Conservation (phyloP, 2,888 invertebrate genomes). For the Apotomis capreana region DNA sequence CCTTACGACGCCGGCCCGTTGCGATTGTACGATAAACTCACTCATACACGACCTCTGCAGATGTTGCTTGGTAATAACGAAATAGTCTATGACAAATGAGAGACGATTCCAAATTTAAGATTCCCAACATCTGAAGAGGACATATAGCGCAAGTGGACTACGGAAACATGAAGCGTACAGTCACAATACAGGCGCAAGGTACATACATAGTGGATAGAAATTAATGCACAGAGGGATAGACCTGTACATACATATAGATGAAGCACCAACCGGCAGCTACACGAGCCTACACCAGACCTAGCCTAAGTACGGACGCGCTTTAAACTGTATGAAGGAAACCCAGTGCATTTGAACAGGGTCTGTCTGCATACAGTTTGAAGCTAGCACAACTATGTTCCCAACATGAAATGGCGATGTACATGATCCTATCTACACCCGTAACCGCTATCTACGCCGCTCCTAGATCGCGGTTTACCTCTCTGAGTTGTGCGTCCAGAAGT, state of each 20-base stretch:
- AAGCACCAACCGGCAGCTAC: conserved; percentile 80
- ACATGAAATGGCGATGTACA: conserved; percentile 71
- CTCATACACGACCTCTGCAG: conserved; percentile 20
- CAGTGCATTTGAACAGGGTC: conserved; percentile 30
- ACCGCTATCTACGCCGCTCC: conserved; percentile 70
- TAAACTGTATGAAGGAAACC: conserved; percentile 45
- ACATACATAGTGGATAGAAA: conserved; percentile 66
- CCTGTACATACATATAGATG: conserved; percentile 72
- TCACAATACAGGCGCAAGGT: conserved; percentile 69
- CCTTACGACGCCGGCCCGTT: conserved; percentile 56
- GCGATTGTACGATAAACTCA: conserved; percentile 62
- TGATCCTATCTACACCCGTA: conserved; percentile 74
- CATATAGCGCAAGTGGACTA: conserved; percentile 42
- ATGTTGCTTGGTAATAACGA: conserved; percentile 8
- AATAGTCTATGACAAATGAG: not conserved
- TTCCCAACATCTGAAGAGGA: conserved; percentile 40
- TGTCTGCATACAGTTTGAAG: conserved; percentile 32
- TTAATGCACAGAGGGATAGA: conserved; percentile 70
- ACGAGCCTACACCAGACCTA: conserved; percentile 72
- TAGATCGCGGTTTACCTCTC: conserved; percentile 90
- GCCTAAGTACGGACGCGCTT: conserved; percentile 47
- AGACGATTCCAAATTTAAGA: too few relatives aligned
- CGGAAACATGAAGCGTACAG: conserved; percentile 62
- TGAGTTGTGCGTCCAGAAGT: conserved; percentile 93
- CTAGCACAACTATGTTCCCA: conserved; percentile 54